A percentile compares a stretch with the other conserved stretches of the same genome.
phyloP scores from a whole-genome alignment of 2,113 vertebrate genomes.

The Nothobranchius kuhntae region DNA sequence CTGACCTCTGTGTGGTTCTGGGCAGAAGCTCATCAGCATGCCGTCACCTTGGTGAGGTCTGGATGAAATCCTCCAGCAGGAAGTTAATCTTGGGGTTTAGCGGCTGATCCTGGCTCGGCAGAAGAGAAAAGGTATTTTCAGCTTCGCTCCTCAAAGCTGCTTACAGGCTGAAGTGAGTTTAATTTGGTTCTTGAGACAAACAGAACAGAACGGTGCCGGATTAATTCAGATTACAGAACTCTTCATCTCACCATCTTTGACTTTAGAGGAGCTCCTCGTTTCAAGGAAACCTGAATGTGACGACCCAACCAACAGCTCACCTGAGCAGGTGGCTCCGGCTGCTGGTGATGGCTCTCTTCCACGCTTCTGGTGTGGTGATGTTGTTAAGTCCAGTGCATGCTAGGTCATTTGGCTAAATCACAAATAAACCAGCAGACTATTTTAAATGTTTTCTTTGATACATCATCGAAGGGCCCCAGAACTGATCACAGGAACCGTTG shows the following conservation, averaged over 20 bases:
- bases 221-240: slow-evolving; percentile 84
- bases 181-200: slow-evolving; percentile 86
- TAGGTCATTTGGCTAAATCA: too few relatives aligned
- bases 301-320: not conserved
- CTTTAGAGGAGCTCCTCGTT: not conserved
- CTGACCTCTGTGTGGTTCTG: not conserved
- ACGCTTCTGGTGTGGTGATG: too few relatives aligned
- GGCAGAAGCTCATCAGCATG: not conserved
- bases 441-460: too few relatives aligned
- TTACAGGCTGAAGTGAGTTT: slow-evolving; percentile 85
- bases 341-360: too few relatives aligned
- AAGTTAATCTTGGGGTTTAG: slow-evolving; percentile 45
- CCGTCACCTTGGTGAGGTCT: slow-evolving; percentile 33
- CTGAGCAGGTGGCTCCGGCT: slow-evolving; percentile 1
- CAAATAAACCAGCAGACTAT: too few relatives aligned
- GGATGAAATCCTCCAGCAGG: slow-evolving; percentile 38
- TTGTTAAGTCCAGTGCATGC: too few relatives aligned
- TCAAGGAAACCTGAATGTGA: not conserved
- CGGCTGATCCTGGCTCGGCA: slow-evolving; percentile 28
- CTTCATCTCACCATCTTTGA: slow-evolving; percentile 1
- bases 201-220: slow-evolving; percentile 85
- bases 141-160: slow-evolving; percentile 83
- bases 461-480: too few relatives aligned
- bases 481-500: too few relatives aligned
- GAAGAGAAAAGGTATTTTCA: slow-evolving; percentile 64